Conservation (phyloP, 2,888 invertebrate species). For the Parascotia fuliginaria region DNA sequence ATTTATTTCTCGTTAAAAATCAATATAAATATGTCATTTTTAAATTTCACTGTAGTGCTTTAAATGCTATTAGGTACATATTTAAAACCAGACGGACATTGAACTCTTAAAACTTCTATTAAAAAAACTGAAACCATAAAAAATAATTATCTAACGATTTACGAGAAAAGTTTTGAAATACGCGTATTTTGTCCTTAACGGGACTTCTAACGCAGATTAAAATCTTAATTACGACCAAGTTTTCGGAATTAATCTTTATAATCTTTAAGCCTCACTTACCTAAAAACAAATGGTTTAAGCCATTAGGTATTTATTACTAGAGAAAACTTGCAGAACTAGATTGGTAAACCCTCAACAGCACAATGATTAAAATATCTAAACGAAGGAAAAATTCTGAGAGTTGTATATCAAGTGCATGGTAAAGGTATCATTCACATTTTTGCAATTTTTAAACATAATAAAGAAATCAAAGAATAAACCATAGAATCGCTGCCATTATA, state of each 20-base stretch:
- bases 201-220: constrained; percentile 67
- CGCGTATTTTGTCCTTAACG: constrained; percentile 65
- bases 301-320: background rate
- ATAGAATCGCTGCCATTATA: too few relatives aligned
- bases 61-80: constrained; percentile 17
- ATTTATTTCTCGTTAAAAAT: too few relatives aligned
- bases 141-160: constrained; percentile 73
- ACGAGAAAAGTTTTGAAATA: constrained; percentile 71
- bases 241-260: constrained; percentile 73
- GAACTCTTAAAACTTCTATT: constrained; percentile 34
- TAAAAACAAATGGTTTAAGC: constrained; percentile 48
- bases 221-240: constrained; percentile 79
- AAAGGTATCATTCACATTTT: too few relatives aligned
- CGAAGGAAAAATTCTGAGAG: too few relatives aligned
- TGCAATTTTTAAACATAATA: too few relatives aligned
- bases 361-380: background rate
- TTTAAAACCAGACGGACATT: constrained; percentile 22
- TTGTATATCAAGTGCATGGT: too few relatives aligned
- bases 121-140: constrained; percentile 47
- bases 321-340: background rate
- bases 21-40: too few relatives aligned
- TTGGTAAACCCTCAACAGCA: background rate
- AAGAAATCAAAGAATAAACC: too few relatives aligned
- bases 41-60: too few relatives aligned
- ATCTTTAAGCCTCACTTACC: constrained; percentile 60